phyloP scores from a whole-genome alignment of 2,797 vertebrate genomes.

The Tragopan temminckii region DNA sequence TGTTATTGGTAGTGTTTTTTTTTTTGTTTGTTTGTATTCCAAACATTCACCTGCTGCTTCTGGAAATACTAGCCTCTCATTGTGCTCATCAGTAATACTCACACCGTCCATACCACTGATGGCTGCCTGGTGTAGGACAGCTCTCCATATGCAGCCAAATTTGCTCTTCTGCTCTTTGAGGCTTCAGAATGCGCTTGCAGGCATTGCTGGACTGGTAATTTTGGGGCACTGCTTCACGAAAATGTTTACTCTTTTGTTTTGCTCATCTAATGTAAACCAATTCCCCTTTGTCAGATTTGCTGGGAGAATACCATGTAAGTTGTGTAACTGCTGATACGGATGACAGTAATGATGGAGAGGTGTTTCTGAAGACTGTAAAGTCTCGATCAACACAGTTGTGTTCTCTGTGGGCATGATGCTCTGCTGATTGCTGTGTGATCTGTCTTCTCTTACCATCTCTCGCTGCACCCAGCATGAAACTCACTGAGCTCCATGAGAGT shows the following conservation, averaged over 20 bases:
- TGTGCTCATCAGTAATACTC: not conserved
- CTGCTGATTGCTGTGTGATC: not conserved
- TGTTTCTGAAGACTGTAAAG: not conserved
- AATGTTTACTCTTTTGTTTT: not conserved
- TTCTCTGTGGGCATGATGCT: not conserved
- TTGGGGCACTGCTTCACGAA: not conserved
- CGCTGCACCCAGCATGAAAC: not conserved
- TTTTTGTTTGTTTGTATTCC: not conserved
- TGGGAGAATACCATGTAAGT: accelerated
- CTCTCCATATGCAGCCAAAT: not conserved
- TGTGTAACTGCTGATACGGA: not conserved
- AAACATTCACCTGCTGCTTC: not conserved
- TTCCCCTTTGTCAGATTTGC: not conserved
- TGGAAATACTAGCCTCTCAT: not conserved
- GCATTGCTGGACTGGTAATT: not conserved
- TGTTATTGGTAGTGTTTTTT: not conserved
- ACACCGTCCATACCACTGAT: not conserved
- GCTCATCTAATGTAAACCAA: not conserved
- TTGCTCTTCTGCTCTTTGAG: not conserved
- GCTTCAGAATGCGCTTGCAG: not conserved
- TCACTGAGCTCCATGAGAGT: not conserved
- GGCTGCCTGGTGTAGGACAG: not conserved
- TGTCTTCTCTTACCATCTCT: not conserved
- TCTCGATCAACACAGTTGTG: not conserved
- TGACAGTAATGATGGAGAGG: not conserved